Percentiles rank a stretch among this genome's conserved stretches.
phyloP scores from a whole-genome alignment of 2,797 vertebrate genomes.

The Rhodeus uyekii region DNA sequence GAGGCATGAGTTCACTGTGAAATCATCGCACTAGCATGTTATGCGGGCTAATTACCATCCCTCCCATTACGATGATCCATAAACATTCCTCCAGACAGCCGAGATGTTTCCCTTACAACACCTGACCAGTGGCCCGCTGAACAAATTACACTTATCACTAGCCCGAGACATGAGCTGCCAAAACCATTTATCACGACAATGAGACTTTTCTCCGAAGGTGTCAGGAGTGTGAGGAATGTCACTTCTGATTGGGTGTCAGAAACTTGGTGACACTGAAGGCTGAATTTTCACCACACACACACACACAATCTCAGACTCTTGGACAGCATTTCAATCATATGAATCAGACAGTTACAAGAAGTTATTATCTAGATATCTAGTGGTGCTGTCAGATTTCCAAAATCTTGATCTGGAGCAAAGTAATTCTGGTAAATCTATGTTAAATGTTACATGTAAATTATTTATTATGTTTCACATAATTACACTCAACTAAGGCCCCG shows the following conservation, averaged over 20 bases:
- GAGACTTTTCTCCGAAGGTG: conserved; percentile 61
- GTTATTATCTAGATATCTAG: conserved; percentile 14
- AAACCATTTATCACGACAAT: conserved; percentile 47
- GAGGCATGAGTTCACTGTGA: conserved; percentile 5
- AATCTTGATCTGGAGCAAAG: neutral
- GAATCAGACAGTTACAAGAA: conserved; percentile 27
- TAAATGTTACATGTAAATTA: neutral
- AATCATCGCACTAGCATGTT: conserved; percentile 45
- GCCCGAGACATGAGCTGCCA: conserved; percentile 51
- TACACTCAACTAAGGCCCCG: neutral
- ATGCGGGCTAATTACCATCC: conserved; percentile 54
- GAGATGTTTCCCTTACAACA: conserved; percentile 48
- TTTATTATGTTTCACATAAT: too few species aligned
- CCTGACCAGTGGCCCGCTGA: conserved; percentile 23
- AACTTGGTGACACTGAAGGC: conserved; percentile 21
- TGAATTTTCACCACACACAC: conserved; percentile 25
- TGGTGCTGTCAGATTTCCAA: conserved; percentile 29
- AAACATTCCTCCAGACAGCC: conserved; percentile 61
- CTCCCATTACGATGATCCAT: conserved; percentile 61
- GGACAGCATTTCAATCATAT: neutral
- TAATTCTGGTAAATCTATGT: neutral
- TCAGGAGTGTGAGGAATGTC: conserved; percentile 67
- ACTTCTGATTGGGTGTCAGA: conserved; percentile 30
- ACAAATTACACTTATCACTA: conserved; percentile 61
- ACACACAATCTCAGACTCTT: conserved; percentile 52